Evolutionary conservation across 2,797 vertebrate species (phyloP).

Genomic region (Myotis pilosus): DNA sequence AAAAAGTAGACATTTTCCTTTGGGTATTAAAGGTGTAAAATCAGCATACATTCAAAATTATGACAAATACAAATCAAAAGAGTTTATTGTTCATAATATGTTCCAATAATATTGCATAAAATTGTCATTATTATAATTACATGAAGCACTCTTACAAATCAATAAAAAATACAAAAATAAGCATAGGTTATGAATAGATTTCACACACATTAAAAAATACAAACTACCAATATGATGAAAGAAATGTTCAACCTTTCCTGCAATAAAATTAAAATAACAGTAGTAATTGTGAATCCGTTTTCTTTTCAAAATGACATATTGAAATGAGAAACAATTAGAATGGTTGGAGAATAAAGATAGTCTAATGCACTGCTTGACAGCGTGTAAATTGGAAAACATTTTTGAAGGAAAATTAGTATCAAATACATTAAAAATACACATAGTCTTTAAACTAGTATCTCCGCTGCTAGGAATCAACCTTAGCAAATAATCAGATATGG

Average conservation of each 20-base stretch:
- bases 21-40: not conserved
- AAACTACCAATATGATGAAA: not conserved
- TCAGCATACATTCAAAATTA: not conserved
- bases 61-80: not conserved
- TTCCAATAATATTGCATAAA: not conserved
- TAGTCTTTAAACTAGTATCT: not conserved
- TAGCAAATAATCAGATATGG: not conserved
- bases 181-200: not conserved
- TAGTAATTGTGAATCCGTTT: not conserved
- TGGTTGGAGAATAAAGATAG: not conserved
- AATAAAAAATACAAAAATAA: constrained; percentile 5
- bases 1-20: not conserved
- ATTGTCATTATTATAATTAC: not conserved
- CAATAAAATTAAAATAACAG: not conserved
- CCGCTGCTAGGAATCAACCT: not conserved
- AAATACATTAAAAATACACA: not conserved
- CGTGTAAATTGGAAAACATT: not conserved
- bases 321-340: constrained; percentile 14
- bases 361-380: not conserved
- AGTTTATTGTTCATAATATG: not conserved
- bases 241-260: not conserved
- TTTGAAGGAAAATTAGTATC: not conserved
- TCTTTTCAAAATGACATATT: not conserved
- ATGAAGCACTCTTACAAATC: constrained; percentile 6
- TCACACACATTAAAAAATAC: not conserved